Evolutionary conservation across 2,113 vertebrate species (phyloP).

Genomic region (Nesoenas mayeri): DNA sequence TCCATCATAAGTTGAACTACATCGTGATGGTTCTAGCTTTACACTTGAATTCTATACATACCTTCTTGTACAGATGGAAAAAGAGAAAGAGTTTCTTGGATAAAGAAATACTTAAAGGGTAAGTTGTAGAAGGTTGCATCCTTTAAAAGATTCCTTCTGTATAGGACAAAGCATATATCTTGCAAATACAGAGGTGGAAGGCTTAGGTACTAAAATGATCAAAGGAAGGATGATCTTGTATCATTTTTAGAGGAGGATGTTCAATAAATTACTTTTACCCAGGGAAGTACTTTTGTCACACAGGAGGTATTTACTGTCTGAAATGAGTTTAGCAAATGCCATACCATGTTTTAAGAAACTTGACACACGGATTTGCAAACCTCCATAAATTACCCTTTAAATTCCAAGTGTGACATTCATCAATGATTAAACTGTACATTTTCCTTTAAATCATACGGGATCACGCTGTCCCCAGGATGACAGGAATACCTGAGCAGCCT

Average conservation of each 20-base stretch:
- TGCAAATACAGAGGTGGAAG: background rate
- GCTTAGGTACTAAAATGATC: background rate
- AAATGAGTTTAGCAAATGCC: background rate
- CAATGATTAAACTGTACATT: background rate
- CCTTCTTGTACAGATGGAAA: background rate
- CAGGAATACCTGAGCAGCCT: background rate
- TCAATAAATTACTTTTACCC: background rate
- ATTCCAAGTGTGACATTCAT: background rate
- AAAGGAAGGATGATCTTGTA: background rate
- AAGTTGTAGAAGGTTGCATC: background rate
- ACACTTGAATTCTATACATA: background rate
- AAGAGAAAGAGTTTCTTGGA: background rate
- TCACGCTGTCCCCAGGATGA: background rate
- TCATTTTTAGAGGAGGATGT: background rate
- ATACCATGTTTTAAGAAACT: background rate
- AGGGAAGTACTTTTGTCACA: background rate
- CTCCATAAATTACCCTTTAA: background rate
- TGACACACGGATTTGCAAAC: background rate
- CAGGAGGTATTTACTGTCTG: background rate
- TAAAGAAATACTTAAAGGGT: background rate
- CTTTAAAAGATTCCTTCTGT: background rate
- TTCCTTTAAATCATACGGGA: background rate
- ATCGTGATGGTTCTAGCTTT: background rate
- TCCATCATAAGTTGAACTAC: background rate
- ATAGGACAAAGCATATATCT: background rate